Conservation (phyloP, 2,888 invertebrate genomes). For the Archaeoteleia sp. region DNA sequence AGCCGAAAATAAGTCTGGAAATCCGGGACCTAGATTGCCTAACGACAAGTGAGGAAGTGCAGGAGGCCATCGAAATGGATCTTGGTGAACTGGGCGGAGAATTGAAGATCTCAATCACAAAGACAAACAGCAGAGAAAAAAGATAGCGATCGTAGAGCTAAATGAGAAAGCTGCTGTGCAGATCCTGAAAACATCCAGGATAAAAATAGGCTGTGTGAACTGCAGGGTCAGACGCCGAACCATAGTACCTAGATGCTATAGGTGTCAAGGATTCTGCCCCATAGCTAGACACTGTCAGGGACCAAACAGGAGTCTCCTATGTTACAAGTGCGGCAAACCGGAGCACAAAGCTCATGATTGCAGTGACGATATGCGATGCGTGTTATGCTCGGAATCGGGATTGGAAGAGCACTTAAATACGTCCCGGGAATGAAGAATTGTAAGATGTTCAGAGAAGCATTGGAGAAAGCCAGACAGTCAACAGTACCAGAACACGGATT, state of each 20-base stretch:
- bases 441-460: too few species aligned
- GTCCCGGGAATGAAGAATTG: conserved; percentile 23
- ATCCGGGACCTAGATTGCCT: conserved; percentile 10
- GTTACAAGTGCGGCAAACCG: conserved; percentile 8
- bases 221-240: conserved; percentile 11
- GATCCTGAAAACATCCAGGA: not conserved
- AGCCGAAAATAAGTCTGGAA: not conserved
- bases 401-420: not conserved
- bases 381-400: not conserved
- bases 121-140: conserved; percentile 9
- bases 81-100: conserved; percentile 3
- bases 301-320: conserved; percentile 5
- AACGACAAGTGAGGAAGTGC: conserved; percentile 2
- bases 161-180: not conserved
- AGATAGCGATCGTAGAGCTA: conserved; percentile 16
- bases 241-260: conserved; percentile 1
- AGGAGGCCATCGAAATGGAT: conserved; percentile 3
- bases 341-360: conserved; percentile 13
- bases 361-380: not conserved
- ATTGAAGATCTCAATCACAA: conserved; percentile 1
- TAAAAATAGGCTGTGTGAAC: conserved; percentile 16
- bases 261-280: conserved; percentile 20
- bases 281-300: conserved; percentile 10
- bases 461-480: too few species aligned
- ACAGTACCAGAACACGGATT: too few species aligned